Percentiles rank a stretch among this genome's conserved stretches.
Evolutionary conservation across 2,888 invertebrate species (phyloP).

Genomic region (Serrognathus titanus): DNA sequence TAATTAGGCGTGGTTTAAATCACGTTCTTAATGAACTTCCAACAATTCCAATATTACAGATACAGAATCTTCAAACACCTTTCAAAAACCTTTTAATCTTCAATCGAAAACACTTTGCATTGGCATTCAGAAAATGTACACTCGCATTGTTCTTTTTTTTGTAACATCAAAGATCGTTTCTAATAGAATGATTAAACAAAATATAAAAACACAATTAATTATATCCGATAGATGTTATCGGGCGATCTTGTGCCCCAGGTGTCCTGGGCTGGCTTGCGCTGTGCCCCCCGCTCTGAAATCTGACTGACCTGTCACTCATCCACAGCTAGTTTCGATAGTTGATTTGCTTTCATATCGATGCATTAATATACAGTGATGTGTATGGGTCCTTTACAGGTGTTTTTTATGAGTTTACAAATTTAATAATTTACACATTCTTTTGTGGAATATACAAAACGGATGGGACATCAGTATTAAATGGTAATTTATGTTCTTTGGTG

Average conservation of each 20-base stretch:
- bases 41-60: not conserved
- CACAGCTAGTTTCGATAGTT: constrained; percentile 34
- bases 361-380: constrained; percentile 21
- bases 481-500: too few relatives aligned
- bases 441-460: too few relatives aligned
- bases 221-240: constrained; percentile 48
- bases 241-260: constrained; percentile 43
- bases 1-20: too few relatives aligned
- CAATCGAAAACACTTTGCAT: constrained; percentile 39
- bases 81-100: constrained; percentile 29
- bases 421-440: constrained; percentile 1
- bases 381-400: constrained; percentile 8
- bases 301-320: constrained; percentile 42
- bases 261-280: constrained; percentile 39
- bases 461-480: too few relatives aligned
- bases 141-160: constrained; percentile 23
- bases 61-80: constrained; percentile 26
- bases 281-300: constrained; percentile 32
- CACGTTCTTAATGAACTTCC: too few relatives aligned
- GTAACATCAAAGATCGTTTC: constrained; percentile 37
- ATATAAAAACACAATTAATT: constrained; percentile 52
- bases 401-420: constrained; percentile 7
- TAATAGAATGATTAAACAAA: constrained; percentile 51
- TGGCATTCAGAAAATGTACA: constrained; percentile 44
- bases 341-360: constrained; percentile 30